Percentiles rank a stretch among this genome's conserved stretches.
phyloP scores from a whole-genome alignment of 2,797 vertebrate species.

The Sebastes vulpes region DNA sequence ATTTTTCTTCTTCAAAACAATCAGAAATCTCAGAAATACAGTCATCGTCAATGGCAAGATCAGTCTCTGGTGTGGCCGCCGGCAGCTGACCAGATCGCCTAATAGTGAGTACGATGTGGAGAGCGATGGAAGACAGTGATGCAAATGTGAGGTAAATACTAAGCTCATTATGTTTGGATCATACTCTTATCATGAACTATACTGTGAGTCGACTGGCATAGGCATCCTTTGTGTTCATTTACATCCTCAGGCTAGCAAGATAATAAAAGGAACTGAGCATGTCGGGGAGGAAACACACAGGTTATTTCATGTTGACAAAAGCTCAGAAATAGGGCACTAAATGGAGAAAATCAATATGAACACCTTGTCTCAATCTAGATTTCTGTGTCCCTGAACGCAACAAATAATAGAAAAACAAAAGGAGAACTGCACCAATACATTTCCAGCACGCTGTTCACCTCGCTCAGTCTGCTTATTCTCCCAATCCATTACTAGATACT shows the following conservation, averaged over 20 bases:
- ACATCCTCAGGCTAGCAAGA: neutral
- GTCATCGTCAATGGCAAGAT: slow-evolving; percentile 76
- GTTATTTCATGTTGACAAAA: slow-evolving; percentile 24
- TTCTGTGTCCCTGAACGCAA: slow-evolving; percentile 35
- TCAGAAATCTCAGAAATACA: slow-evolving; percentile 84
- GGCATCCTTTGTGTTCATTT: slow-evolving; percentile 32
- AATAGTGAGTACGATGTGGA: slow-evolving; percentile 66
- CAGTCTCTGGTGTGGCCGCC: slow-evolving; percentile 89
- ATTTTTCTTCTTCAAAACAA: slow-evolving; percentile 82
- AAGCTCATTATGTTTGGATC: slow-evolving; percentile 53
- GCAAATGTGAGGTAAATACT: slow-evolving; percentile 70
- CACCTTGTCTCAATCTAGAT: slow-evolving; percentile 14
- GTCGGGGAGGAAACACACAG: neutral
- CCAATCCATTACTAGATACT: slow-evolving; percentile 24
- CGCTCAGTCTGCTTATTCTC: slow-evolving; percentile 10
- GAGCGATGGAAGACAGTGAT: slow-evolving; percentile 69
- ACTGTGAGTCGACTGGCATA: slow-evolving; percentile 37
- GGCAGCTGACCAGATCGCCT: slow-evolving; percentile 87
- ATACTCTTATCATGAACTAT: slow-evolving; percentile 28
- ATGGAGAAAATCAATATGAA: slow-evolving; percentile 24
- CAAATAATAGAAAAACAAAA: slow-evolving; percentile 31
- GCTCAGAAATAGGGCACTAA: slow-evolving; percentile 30
- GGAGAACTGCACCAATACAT: slow-evolving; percentile 22
- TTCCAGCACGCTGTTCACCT: slow-evolving; percentile 37
- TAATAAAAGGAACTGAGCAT: slow-evolving; percentile 14